Conservation (phyloP, 2,888 invertebrate species). For the Adelognathus sp. region DNA sequence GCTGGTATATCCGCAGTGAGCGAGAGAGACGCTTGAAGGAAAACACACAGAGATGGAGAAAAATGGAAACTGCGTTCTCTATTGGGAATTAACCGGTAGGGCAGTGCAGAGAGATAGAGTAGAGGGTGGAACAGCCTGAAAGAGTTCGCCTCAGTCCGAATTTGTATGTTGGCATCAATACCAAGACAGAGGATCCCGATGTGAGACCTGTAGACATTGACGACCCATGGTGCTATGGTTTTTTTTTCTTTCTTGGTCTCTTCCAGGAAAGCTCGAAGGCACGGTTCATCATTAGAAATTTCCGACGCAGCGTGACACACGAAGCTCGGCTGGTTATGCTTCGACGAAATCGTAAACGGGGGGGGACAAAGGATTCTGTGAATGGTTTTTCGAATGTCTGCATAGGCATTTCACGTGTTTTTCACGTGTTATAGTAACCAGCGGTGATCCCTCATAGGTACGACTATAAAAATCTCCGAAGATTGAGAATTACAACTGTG, state of each 20-base stretch:
- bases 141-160: conserved; percentile 49
- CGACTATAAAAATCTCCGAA: conserved; percentile 61
- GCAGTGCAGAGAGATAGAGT: conserved; percentile 43
- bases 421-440: neutral
- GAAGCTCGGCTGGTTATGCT: conserved; percentile 34
- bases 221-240: conserved; percentile 29
- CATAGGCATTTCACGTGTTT: conserved; percentile 28
- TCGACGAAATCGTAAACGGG: conserved; percentile 67
- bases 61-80: conserved; percentile 27
- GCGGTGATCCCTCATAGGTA: conserved; percentile 64
- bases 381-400: conserved; percentile 22
- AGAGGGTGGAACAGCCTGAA: conserved; percentile 53
- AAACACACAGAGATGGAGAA: conserved; percentile 7
- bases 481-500: conserved; percentile 46
- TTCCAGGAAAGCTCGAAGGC: conserved; percentile 45
- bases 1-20: conserved; percentile 32
- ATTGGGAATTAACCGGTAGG: conserved; percentile 62
- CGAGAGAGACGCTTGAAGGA: conserved; percentile 25
- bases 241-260: conserved; percentile 26
- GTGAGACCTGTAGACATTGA: conserved; percentile 46
- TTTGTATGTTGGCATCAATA: conserved; percentile 63
- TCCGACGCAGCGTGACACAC: conserved; percentile 26
- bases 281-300: conserved; percentile 61
- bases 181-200: conserved; percentile 45
- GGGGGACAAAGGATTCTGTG: conserved; percentile 55